Conservation (phyloP, 2,113 vertebrate species). For the Noctilio leporinus region DNA sequence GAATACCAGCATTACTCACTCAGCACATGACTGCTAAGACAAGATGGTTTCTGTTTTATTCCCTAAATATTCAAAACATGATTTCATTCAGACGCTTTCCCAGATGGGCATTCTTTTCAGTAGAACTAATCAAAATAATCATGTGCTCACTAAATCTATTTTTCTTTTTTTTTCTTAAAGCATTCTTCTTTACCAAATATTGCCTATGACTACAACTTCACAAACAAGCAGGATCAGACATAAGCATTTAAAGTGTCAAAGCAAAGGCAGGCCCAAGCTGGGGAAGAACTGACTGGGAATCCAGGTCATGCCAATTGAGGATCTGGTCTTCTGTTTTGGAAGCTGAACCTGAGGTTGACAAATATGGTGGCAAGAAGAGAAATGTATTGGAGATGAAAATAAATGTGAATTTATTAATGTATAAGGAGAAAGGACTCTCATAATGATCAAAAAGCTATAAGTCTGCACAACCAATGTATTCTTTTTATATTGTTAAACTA, state of each 20-base stretch:
- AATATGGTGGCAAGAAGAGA: background rate
- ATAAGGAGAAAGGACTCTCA: background rate
- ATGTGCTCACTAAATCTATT: background rate
- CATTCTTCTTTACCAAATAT: background rate
- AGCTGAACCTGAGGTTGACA: background rate
- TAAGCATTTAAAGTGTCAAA: background rate
- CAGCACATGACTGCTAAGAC: slow-evolving; percentile 53
- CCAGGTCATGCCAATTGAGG: background rate
- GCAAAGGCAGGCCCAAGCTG: background rate
- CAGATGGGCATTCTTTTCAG: slow-evolving; percentile 46
- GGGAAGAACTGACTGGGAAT: background rate
- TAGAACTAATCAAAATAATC: slow-evolving; percentile 1
- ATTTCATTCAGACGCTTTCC: slow-evolving; percentile 49
- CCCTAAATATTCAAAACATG: slow-evolving; percentile 33
- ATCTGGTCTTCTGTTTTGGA: background rate
- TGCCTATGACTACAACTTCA: background rate
- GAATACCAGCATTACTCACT: background rate
- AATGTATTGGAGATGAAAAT: background rate
- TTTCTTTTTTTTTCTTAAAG: background rate
- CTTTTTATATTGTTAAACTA: background rate
- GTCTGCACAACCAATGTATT: background rate
- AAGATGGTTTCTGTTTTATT: slow-evolving; percentile 49
- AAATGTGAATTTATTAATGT: background rate
- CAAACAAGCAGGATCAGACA: background rate
- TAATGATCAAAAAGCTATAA: background rate